Evolutionary conservation across 2,797 vertebrate species (phyloP).

Genomic region (Darevskia mixta): DNA sequence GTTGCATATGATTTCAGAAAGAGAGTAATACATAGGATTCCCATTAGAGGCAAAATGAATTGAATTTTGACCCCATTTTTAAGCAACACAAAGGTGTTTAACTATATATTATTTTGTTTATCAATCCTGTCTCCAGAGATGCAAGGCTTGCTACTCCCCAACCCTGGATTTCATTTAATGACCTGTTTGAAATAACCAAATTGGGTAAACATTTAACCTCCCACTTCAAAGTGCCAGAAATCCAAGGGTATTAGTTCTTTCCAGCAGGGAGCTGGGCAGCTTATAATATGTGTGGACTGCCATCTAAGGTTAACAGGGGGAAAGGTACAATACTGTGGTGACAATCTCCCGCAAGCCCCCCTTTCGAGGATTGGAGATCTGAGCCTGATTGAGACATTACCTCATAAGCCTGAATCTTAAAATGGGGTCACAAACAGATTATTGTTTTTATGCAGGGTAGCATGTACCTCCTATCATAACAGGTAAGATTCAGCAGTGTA

Average conservation of each 20-base stretch:
- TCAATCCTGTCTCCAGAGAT: not conserved
- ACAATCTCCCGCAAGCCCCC: not conserved
- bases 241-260: too few species aligned
- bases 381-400: not conserved
- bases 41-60: too few species aligned
- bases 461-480: not conserved
- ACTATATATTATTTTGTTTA: not conserved
- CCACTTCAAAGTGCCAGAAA: not conserved
- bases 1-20: too few species aligned
- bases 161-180: not conserved
- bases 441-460: not conserved
- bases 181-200: not conserved
- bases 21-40: too few species aligned
- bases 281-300: not conserved
- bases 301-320: too few species aligned
- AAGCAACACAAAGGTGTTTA: not conserved
- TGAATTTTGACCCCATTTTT: too few species aligned
- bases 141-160: not conserved
- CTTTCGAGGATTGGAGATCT: not conserved
- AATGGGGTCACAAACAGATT: not conserved
- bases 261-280: not conserved
- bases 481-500: not conserved
- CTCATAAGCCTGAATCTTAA: not conserved
- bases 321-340: not conserved
- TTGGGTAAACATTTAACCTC: not conserved